These are phyloP conservation scores for Myodes glareolus DNA, from an alignment of 2,113 vertebrate species.

Conservation along the genomic window DNA sequence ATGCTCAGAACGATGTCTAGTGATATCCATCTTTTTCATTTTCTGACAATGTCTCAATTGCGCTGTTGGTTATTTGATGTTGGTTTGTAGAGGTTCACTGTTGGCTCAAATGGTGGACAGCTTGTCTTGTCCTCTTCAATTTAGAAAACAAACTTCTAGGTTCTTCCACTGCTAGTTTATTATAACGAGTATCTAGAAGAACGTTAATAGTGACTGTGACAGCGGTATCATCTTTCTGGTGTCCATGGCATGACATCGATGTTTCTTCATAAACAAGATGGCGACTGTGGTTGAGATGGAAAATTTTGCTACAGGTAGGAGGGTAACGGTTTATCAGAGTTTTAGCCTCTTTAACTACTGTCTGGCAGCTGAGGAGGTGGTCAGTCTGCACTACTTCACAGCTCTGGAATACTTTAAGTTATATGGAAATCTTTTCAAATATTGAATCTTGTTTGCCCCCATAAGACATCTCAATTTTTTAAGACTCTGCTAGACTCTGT, in stretches of 20 bases:
- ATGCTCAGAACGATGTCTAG: background rate
- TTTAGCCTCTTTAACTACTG: slow-evolving; percentile 6
- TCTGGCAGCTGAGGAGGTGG: background rate
- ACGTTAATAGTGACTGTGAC: background rate
- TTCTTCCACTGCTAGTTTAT: background rate
- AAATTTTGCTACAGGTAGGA: background rate
- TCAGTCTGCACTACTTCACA: background rate
- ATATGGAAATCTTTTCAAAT: slow-evolving; percentile 23
- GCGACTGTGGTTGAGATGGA: background rate
- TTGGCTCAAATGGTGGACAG: background rate
- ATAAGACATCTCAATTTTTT: background rate
- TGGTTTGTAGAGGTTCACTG: background rate
- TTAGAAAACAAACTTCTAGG: background rate
- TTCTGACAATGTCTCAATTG: background rate
- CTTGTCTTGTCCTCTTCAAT: background rate
- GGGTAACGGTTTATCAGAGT: background rate
- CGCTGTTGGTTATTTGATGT: background rate
- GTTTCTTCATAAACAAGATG: background rate
- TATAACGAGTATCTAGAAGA: background rate
- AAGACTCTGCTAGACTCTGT: background rate
- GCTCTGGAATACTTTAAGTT: background rate
- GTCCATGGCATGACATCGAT: background rate
- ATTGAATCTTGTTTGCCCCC: background rate
- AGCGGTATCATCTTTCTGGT: background rate
- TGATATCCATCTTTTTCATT: background rate